Evolutionary conservation across 2,797 vertebrate species (phyloP).

Genomic region (Pteropus rufus): DNA sequence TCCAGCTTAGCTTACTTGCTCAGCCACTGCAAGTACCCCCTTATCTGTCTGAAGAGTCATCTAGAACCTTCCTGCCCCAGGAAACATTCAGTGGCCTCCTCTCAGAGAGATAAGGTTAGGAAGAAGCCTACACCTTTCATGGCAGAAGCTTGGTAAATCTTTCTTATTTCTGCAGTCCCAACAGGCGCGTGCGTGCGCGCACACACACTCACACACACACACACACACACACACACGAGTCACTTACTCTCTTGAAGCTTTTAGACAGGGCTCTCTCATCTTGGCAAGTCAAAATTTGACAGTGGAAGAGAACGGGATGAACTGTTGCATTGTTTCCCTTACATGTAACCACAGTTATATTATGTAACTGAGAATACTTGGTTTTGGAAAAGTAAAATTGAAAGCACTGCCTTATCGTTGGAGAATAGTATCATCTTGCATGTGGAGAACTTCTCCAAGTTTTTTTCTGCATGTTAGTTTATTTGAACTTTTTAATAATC

Average conservation of each 20-base stretch:
- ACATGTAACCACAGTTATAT: accelerated
- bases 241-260: background rate
- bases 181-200: accelerated
- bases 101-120: background rate
- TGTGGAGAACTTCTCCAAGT: background rate
- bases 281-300: background rate
- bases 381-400: background rate
- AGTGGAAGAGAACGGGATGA: background rate
- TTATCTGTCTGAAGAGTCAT: background rate
- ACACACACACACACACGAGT: no score
- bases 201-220: background rate
- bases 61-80: background rate
- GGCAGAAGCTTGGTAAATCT: background rate
- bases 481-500: background rate
- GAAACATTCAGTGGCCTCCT: background rate
- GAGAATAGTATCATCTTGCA: background rate
- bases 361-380: background rate
- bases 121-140: background rate
- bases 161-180: background rate
- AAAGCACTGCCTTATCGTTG: background rate
- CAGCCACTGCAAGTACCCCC: background rate
- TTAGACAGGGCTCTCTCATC: background rate
- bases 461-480: background rate
- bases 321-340: background rate
- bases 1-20: slow-evolving; percentile 54